Base-by-base conservation (phyloP, 2,797 vertebrate genomes). In the Rhinogobio ventralis region DNA sequence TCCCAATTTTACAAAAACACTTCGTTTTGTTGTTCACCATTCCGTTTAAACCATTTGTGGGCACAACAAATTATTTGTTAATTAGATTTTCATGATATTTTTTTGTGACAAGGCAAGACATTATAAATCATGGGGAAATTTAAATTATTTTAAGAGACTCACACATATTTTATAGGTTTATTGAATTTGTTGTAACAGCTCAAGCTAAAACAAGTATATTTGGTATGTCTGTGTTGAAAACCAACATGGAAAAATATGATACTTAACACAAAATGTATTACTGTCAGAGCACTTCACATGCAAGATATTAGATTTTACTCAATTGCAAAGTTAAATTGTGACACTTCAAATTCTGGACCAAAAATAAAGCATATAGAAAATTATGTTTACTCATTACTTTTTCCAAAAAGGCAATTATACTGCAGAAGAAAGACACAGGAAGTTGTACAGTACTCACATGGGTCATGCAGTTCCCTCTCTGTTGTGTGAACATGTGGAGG, bases 371-470 rank as follows among this genome's bases (percentile, higher is more conserved):
- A 4, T 45, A 9, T 71, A 28, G 7, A 8, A 46, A 9, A 5
- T 2, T 1, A 71, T 46, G 13, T 45, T 46, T 72, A 19, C 45
- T 15, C 7, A 28, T 28, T 28, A 5, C 2, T 73, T 17, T 28
- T 72, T 49, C 4, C 4, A 19, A 49, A 20, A 72, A 28, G 4
- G 4, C 0, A 30, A 51, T 10, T 51, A 11, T 10, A 28, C 14
- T 1, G 3, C 15, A 49, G 25, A 20, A 28, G 9, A 49, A 72
- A 49, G 20, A 46, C 14, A 28, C n/a, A 72, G 28, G 7, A 28
- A 19, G 42, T 28, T 72, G 60, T 64, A 17, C 60, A 30, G 62
- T 64, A 73, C 71, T 73, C 45, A 73, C 45, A 51, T 49, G 45
- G 25, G 14, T 71, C 42, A 46, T 46, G 68, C n/a, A 25, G 7